Percentiles rank a stretch among this genome's conserved stretches.
These are phyloP conservation scores for Timandra comae DNA, from an alignment of 2,888 invertebrate genomes.

Conservation along the genomic window DNA sequence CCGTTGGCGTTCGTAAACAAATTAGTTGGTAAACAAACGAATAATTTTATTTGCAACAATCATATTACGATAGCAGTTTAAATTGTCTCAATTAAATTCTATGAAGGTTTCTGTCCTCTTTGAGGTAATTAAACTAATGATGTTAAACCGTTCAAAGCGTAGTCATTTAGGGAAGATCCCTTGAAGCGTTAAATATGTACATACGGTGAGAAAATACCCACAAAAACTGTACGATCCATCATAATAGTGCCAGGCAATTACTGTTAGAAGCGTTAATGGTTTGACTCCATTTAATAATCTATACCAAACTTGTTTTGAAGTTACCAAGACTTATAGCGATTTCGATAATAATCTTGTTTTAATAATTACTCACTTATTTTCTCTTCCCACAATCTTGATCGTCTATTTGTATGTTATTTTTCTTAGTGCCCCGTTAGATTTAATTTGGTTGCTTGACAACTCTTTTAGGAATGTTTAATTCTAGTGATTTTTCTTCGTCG, in stretches of 20 bases:
- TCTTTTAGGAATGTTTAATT: conserved; percentile 62
- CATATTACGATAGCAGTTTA: conserved; percentile 30
- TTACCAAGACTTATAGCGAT: conserved; percentile 62
- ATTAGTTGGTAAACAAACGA: conserved; percentile 51
- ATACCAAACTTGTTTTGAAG: conserved; percentile 63
- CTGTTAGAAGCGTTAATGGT: conserved; percentile 72
- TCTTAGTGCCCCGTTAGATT: conserved; percentile 47
- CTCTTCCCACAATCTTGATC: conserved; percentile 69
- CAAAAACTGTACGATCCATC: conserved; percentile 71
- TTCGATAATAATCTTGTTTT: conserved; percentile 74
- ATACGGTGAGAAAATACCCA: conserved; percentile 58
- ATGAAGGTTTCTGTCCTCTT: conserved; percentile 23
- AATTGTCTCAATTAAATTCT: conserved; percentile 15
- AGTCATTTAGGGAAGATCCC: conserved; percentile 52
- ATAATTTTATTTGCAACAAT: conserved; percentile 33
- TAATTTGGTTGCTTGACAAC: conserved; percentile 65
- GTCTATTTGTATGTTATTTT: conserved; percentile 67
- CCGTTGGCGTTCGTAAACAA: conserved; percentile 60
- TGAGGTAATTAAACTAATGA: conserved; percentile 46
- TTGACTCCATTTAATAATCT: conserved; percentile 66
- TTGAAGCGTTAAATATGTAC: conserved; percentile 54
- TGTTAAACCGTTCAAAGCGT: conserved; percentile 32
- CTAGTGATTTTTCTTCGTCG: conserved; percentile 55
- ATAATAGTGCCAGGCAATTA: conserved; percentile 71
- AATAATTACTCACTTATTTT: conserved; percentile 71